phyloP scores from a whole-genome alignment of 2,797 vertebrate genomes.

The Clarias pachynema region DNA sequence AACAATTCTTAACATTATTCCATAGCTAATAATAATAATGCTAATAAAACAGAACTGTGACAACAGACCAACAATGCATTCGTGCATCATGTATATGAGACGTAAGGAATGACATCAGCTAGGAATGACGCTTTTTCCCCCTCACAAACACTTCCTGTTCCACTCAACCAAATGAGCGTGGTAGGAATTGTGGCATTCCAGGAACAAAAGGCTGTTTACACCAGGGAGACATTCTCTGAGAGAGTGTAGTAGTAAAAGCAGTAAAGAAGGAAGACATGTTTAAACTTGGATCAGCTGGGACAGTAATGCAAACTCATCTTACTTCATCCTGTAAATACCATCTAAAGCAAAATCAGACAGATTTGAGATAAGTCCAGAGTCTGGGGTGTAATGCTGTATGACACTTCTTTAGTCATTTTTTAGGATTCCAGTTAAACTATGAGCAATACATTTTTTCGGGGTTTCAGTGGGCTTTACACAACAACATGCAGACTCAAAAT shows the following conservation, averaged over 20 bases:
- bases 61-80: background rate
- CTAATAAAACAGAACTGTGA: background rate
- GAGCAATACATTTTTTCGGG: conserved; percentile 43
- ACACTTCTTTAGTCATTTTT: background rate
- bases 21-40: conserved; percentile 41
- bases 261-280: conserved; percentile 66
- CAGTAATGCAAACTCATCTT: conserved; percentile 54
- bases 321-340: conserved; percentile 32
- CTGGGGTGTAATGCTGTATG: background rate
- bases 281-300: conserved; percentile 63
- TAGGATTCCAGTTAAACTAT: background rate
- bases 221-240: conserved; percentile 26
- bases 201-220: conserved; percentile 55
- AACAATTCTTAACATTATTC: background rate
- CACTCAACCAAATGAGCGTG: conserved; percentile 55
- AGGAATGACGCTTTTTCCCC: conserved; percentile 59
- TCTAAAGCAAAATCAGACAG: background rate
- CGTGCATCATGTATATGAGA: background rate
- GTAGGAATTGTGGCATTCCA: conserved; percentile 51
- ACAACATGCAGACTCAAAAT: conserved; percentile 48
- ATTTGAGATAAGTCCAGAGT: background rate
- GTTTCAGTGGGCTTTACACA: conserved; percentile 61
- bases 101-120: conserved; percentile 64
- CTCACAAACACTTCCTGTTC: conserved; percentile 71
- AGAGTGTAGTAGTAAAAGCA: conserved; percentile 44